Evolutionary conservation across 2,888 invertebrate genomes (phyloP), one percentile per base, ranked within the genome.

Genomic region (Lepidochrysops patricia): DNA sequence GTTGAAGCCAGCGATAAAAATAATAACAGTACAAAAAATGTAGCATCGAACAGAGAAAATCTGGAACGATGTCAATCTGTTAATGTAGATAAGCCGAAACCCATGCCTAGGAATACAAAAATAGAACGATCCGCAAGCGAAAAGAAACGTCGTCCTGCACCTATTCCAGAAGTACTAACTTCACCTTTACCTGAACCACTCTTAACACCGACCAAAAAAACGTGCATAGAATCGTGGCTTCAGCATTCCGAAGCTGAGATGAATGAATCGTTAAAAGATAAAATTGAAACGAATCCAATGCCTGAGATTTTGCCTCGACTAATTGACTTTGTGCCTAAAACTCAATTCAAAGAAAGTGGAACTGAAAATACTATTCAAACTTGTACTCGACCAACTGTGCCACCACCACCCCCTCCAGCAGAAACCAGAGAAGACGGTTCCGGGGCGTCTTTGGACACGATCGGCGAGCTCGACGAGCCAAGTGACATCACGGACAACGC

Each of bases 261-360:
- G 84, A 89, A 85, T 65, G 84, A 75, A 64, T 85, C 83, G 65
- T 70, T 68, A 32, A 73, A 78, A 63, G 86, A 89, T 57, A 83
- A 85, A 66, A 67, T 79, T 61, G 87, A 90, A 60, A 87, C 88
- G 58, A 79, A 72, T 63, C 64, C 77, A 62, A 67, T 76, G 57
- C 82, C 88, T 13, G 89, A 89, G 73, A 83, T 88, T 66, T 77
- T 94, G 64, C 94, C 94, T 12, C 90, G 94, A 56, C 81, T 94
- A 4, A 94, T 94, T 61, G 93, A 94, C 79, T 92, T 94, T 75
- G 92, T 94, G 25, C 93, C 94, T 7, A 94, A 94, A 73, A 86
- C 89, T 56, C 84, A 88, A 68, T 89, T 77, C 63, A 87, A 89
- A 66, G 87, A 87, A 63, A 75, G 67, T 61, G 68, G 65, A 15